Base-by-base conservation (phyloP, 2,113 vertebrate species). In the Indicator maculatus region DNA sequence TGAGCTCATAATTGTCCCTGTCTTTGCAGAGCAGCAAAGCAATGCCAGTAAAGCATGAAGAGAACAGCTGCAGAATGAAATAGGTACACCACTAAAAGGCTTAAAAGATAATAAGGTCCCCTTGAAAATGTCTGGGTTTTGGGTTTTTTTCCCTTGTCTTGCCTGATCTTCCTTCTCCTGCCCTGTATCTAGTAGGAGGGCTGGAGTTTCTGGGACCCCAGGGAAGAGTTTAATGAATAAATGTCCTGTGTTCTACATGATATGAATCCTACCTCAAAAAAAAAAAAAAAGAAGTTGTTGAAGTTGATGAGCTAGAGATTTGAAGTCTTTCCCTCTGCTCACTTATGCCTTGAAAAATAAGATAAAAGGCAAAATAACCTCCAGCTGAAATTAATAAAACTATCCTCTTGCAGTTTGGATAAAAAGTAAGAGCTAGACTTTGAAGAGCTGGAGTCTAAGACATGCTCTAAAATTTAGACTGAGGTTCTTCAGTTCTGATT, bases 301-400 rank as follows among this genome's bases (percentile, higher is more conserved):
- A 95, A 91, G 60, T 69, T 93, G 94, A 91, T 91, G 89, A 96
- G 91, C 58, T 94, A 63, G 55, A 95, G 78, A 94, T 96, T 90
- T 93, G 89, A 94, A 96, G 84, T 52, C 33, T 80, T 88, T 86
- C 66, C 61, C 85, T 95, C 39, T 4, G 30, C 86, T 91, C 87
- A 89, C 27, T 58, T 16, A 90, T 91, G 72, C 75, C 93, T 96
- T 97, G 88, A 95, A 97, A 96, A 95, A 93, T 83, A 96, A 95
- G 88, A 96, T 96, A 93, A 96, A 95, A 96, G 86, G 31, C 50
- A 92, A 95, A 96, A 95, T 93, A 95, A 96, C 90, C 89, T 96
- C 79, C 78, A 95, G 72, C 71, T 95, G 83, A 96, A 95, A 94
- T 96, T 96, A 96, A 95, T 90, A 95, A 96, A 96, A 94, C 77